Conservation (phyloP, 2,113 vertebrate species). For the Henicopernis longicauda region DNA sequence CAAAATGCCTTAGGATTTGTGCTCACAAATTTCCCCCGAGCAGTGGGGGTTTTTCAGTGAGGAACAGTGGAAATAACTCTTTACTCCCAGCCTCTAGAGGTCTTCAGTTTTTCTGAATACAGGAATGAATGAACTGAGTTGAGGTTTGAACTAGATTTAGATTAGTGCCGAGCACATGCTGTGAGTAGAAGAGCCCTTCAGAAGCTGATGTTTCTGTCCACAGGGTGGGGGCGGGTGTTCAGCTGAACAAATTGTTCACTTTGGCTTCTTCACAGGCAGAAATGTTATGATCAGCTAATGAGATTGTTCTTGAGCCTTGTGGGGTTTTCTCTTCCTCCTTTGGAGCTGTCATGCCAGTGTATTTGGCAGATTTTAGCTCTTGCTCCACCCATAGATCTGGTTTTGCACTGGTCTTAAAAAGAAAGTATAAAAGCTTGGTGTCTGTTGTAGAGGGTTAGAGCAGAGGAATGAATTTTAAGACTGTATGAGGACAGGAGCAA, state of each 20-base stretch:
- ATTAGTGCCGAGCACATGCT: not conserved
- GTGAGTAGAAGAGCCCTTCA: conserved; percentile 9
- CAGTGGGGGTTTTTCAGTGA: not conserved
- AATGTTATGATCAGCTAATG: conserved; percentile 1
- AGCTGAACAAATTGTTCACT: conserved; percentile 52
- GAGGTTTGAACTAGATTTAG: not conserved
- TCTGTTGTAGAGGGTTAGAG: not conserved
- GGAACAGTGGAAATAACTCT: not conserved
- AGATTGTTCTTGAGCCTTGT: not conserved
- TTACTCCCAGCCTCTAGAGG: not conserved
- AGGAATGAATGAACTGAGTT: not conserved
- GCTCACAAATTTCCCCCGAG: not conserved
- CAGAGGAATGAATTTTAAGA: not conserved
- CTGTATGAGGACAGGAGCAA: not conserved
- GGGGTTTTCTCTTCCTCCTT: conserved; percentile 16
- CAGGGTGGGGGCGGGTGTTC: not conserved
- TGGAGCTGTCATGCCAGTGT: not conserved
- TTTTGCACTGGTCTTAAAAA: not conserved
- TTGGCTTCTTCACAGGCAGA: conserved; percentile 27
- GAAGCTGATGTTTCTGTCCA: not conserved
- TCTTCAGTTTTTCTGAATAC: not conserved
- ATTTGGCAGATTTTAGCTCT: not conserved
- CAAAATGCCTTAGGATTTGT: not conserved
- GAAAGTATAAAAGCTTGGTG: not conserved
- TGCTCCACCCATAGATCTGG: not conserved